Evolutionary conservation across 1,140 invertebrate species (phyloP).

Genomic region (Leucophenga varia): DNA sequence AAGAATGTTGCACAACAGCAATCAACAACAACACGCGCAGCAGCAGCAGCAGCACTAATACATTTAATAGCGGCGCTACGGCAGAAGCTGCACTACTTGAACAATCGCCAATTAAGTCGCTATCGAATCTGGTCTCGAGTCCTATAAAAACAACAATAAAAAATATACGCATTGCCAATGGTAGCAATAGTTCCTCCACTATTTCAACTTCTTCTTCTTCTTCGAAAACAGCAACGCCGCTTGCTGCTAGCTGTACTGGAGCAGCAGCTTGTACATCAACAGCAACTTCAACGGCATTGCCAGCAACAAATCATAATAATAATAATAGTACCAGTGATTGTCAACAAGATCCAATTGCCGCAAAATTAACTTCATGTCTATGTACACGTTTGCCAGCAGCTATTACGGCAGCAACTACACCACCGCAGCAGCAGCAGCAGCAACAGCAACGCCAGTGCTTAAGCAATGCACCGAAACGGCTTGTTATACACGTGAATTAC

Average conservation of each 20-base stretch:
- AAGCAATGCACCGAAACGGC: not conserved
- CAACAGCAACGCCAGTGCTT: not conserved
- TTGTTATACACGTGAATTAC: not conserved
- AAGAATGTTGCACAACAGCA: not conserved
- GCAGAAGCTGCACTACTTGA: slow-evolving; percentile 56
- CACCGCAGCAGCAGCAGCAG: not conserved
- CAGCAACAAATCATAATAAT: not conserved
- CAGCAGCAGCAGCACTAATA: slow-evolving; percentile 7
- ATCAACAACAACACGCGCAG: not conserved
- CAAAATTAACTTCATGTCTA: slow-evolving; percentile 57
- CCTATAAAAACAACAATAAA: slow-evolving; percentile 59
- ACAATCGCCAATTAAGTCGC: slow-evolving; percentile 64
- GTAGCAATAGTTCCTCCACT: slow-evolving; percentile 7
- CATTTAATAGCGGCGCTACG: slow-evolving; percentile 55
- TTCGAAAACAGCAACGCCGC: slow-evolving; percentile 4
- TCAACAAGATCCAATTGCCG: slow-evolving; percentile 56
- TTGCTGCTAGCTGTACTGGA: too few relatives aligned
- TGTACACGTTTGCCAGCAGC: slow-evolving; percentile 47
- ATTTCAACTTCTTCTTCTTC: slow-evolving; percentile 4
- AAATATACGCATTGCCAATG: slow-evolving; percentile 48
- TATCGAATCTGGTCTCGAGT: slow-evolving; percentile 64
- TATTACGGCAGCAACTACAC: slow-evolving; percentile 7
- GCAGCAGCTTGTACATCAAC: not conserved
- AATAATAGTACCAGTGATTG: slow-evolving; percentile 23
- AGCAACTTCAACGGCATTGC: slow-evolving; percentile 11